phyloP scores from a whole-genome alignment of 1,140 invertebrate genomes.

The Saccostrea cuccullata region DNA sequence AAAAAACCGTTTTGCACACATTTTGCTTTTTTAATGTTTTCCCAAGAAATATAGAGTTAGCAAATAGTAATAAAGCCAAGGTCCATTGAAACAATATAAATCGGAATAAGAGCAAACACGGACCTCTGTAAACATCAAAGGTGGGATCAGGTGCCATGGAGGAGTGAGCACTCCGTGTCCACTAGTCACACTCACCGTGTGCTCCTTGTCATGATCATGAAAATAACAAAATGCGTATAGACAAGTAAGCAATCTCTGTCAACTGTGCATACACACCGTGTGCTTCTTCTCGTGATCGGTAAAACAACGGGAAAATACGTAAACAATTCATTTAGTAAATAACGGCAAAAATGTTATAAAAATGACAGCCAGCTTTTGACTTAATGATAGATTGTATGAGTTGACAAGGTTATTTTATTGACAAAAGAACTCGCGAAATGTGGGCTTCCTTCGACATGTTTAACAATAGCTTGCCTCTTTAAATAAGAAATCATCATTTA shows the following conservation, averaged over 20 bases:
- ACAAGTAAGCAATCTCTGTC: too few relatives aligned
- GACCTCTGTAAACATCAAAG: not conserved
- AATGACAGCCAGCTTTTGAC: too few relatives aligned
- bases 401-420: too few relatives aligned
- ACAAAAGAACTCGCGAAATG: too few relatives aligned
- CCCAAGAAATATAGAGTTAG: not conserved
- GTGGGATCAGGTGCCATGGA: not conserved
- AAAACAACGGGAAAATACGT: not conserved
- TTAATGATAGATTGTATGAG: too few relatives aligned
- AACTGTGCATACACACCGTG: not conserved
- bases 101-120: not conserved
- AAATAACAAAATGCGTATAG: too few relatives aligned
- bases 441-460: not conserved
- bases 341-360: not conserved
- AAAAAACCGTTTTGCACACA: too few relatives aligned
- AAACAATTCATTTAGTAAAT: not conserved
- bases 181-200: not conserved
- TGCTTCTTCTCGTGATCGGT: not conserved
- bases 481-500: too few relatives aligned
- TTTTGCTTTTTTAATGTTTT: too few relatives aligned
- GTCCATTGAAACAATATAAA: not conserved
- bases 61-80: not conserved
- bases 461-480: not conserved
- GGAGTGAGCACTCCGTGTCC: not conserved
- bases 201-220: too few relatives aligned